Conservation (phyloP, 1,140 invertebrate species). For the Apis mellifera region DNA sequence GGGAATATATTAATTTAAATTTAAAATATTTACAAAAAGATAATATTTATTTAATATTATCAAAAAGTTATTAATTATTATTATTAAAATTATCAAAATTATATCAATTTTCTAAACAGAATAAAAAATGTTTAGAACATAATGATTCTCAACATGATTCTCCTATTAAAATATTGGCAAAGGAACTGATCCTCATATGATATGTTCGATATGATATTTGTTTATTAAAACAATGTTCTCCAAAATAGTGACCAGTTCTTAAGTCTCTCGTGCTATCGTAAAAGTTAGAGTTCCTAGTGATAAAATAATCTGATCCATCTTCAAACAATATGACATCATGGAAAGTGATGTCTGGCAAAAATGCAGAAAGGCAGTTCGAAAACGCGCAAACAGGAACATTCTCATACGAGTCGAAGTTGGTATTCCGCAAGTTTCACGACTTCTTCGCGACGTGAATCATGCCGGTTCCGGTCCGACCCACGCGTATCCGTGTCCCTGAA, state of each 20-base stretch:
- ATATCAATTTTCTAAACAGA: not conserved
- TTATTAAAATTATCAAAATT: no score
- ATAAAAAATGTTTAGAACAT: not conserved
- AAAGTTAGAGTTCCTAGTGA: conserved; percentile 2
- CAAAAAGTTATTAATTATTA: no score
- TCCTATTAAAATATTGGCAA: not conserved
- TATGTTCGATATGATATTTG: not conserved
- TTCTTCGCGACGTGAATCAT: conserved; percentile 77
- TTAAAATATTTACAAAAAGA: no score
- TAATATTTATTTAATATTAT: no score
- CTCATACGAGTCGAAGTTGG: conserved; percentile 45
- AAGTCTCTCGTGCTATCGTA: not conserved
- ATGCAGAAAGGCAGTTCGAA: not conserved
- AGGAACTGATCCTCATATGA: no score
- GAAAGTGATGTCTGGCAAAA: conserved; percentile 19
- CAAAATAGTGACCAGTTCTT: not conserved
- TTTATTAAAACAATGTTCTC: not conserved
- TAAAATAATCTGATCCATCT: not conserved
- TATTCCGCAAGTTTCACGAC: conserved; percentile 72
- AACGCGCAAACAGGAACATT: conserved; percentile 15
- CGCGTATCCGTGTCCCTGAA: conserved; percentile 71
- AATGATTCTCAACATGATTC: not conserved
- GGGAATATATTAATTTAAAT: no score
- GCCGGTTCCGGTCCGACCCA: conserved; percentile 79
- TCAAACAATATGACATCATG: conserved; percentile 15